Conservation (phyloP, 2,888 invertebrate genomes). For the Philopedon plagiatum region DNA sequence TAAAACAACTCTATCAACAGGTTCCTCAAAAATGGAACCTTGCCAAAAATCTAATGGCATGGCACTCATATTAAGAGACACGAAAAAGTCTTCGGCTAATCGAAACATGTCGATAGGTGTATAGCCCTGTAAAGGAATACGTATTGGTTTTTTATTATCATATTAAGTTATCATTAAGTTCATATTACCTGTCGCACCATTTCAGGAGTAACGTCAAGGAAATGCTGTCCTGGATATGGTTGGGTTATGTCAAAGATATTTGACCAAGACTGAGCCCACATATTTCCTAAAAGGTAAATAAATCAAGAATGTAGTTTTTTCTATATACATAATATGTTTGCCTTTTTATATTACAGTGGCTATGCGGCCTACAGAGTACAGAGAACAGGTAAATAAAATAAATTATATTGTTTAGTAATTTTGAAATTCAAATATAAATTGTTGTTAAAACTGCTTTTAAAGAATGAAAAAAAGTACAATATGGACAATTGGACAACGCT, state of each 20-base stretch:
- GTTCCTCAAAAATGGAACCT: constrained; percentile 87
- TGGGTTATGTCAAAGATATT: constrained; percentile 85
- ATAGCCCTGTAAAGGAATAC: constrained; percentile 76
- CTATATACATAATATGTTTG: too few species aligned
- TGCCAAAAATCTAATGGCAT: constrained; percentile 92
- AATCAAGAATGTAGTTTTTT: neutral
- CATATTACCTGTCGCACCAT: constrained; percentile 79
- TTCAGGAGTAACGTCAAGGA: constrained; percentile 86
- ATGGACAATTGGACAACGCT: too few species aligned
- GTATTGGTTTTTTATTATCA: neutral
- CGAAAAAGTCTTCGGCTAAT: constrained; percentile 92
- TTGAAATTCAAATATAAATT: too few species aligned
- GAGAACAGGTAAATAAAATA: too few species aligned
- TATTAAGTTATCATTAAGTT: neutral
- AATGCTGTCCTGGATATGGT: constrained; percentile 86
- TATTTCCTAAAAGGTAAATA: constrained; percentile 75
- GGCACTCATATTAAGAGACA: constrained; percentile 88
- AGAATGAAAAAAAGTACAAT: too few species aligned
- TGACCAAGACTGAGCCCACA: constrained; percentile 92
- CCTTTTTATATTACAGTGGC: too few species aligned
- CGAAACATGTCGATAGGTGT: constrained; percentile 88
- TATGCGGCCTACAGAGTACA: too few species aligned
- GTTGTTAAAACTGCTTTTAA: too few species aligned
- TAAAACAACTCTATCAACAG: constrained; percentile 80
- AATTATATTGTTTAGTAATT: too few species aligned